phyloP scores from a whole-genome alignment of 1,140 invertebrate genomes.

The Musca domestica region DNA sequence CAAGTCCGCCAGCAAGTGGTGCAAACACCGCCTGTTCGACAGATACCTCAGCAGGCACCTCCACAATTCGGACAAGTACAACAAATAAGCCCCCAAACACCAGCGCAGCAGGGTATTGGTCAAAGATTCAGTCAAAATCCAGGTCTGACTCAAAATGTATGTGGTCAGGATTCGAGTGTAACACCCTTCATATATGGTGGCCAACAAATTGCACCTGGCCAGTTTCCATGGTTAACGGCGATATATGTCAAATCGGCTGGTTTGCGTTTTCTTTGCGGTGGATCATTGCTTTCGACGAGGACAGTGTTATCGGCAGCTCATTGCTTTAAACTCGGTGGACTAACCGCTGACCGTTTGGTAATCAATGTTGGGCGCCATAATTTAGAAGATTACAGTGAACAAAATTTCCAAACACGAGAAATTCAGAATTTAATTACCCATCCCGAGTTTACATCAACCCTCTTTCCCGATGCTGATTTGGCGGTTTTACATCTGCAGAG shows the following conservation, averaged over 20 bases:
- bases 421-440: slow-evolving; percentile 33
- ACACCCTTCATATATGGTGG: slow-evolving; percentile 56
- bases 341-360: slow-evolving; percentile 22
- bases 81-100: not conserved
- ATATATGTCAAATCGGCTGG: slow-evolving; percentile 53
- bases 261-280: slow-evolving; percentile 33
- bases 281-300: slow-evolving; percentile 34
- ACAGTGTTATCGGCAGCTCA: slow-evolving; percentile 44
- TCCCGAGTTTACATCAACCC: slow-evolving; percentile 37
- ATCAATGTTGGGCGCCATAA: slow-evolving; percentile 44
- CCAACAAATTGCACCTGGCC: slow-evolving; percentile 56
- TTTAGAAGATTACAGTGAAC: slow-evolving; percentile 33
- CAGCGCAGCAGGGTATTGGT: not conserved
- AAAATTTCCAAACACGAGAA: slow-evolving; percentile 27
- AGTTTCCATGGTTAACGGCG: slow-evolving; percentile 69
- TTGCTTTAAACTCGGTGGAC: slow-evolving; percentile 30
- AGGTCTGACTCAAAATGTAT: not conserved
- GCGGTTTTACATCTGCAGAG: slow-evolving; percentile 36
- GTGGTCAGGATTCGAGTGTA: slow-evolving; percentile 1
- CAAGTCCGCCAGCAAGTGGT: not conserved
- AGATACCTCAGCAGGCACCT: not conserved
- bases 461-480: slow-evolving; percentile 41
- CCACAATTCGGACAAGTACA: not conserved
- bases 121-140: not conserved
- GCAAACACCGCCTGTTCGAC: not conserved